These are phyloP conservation scores for Plestiodon gilberti DNA, from an alignment of 2,113 vertebrate genomes.

Conservation along the genomic window DNA sequence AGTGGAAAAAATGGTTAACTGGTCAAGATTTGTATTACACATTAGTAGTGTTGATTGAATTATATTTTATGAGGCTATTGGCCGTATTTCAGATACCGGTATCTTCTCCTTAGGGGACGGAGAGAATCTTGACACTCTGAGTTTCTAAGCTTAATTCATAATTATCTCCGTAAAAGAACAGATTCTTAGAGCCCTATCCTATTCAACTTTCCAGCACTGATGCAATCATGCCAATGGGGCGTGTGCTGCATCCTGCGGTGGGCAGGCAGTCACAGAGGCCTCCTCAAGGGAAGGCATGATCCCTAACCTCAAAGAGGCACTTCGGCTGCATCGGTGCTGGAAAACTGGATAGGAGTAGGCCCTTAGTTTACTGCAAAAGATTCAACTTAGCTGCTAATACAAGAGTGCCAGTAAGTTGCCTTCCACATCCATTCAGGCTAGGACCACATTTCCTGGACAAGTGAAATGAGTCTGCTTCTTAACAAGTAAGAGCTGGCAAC, in stretches of 20 bases:
- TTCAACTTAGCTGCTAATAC: background rate
- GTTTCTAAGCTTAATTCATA: background rate
- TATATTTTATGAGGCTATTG: conserved; percentile 3
- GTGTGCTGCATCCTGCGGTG: too few species aligned
- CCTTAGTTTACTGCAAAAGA: background rate
- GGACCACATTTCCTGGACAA: conserved; percentile 27
- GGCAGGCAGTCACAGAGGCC: too few species aligned
- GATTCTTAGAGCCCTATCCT: too few species aligned
- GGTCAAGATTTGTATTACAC: background rate
- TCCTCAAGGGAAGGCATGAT: too few species aligned
- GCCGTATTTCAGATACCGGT: conserved; percentile 20
- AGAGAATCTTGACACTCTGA: background rate
- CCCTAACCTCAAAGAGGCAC: too few species aligned
- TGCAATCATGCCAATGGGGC: too few species aligned
- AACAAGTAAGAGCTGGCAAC: conserved; percentile 28
- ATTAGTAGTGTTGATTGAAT: conserved; percentile 5
- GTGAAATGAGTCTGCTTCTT: conserved; percentile 43
- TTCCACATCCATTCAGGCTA: background rate
- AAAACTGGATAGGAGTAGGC: too few species aligned
- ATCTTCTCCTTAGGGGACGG: background rate
- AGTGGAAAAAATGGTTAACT: background rate
- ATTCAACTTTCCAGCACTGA: too few species aligned
- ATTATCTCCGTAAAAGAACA: background rate
- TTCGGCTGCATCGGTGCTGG: too few species aligned
- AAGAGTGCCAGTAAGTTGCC: conserved; percentile 25